Conservation (phyloP, 2,888 invertebrate species). For the Callimorpha dominula region DNA sequence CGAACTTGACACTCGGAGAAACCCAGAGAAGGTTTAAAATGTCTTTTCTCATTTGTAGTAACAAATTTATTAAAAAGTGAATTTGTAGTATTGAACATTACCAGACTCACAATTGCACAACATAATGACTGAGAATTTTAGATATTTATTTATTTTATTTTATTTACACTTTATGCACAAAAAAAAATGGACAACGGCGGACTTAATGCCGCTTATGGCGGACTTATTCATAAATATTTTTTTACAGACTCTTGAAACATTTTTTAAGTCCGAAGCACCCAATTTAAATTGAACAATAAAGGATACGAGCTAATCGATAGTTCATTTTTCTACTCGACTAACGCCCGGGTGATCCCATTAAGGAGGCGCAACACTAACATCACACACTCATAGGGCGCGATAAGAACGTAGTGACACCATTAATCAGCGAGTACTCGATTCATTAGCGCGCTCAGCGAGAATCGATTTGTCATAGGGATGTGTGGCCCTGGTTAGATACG, state of each 20-base stretch:
- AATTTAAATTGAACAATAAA: constrained; percentile 52
- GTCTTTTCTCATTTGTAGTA: too few species aligned
- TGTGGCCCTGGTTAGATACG: constrained; percentile 58
- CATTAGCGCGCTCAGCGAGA: constrained; percentile 72
- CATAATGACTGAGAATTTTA: too few species aligned
- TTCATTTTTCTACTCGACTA: constrained; percentile 55
- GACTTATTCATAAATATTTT: not conserved
- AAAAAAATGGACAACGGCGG: too few species aligned
- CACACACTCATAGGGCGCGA: constrained; percentile 52
- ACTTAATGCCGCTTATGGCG: too few species aligned
- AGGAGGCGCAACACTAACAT: constrained; percentile 72
- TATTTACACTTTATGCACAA: too few species aligned
- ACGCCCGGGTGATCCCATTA: constrained; percentile 77
- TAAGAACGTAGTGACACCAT: constrained; percentile 78
- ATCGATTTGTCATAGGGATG: constrained; percentile 81
- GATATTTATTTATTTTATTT: too few species aligned
- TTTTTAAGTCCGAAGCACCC: constrained; percentile 26
- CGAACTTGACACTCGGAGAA: too few species aligned
- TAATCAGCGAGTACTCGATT: constrained; percentile 81
- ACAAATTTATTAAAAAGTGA: too few species aligned
- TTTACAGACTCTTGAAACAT: not conserved
- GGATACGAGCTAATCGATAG: constrained; percentile 42
- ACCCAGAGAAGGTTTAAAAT: too few species aligned
- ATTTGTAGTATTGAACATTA: too few species aligned
- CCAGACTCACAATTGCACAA: too few species aligned